A percentile compares a stretch with the other conserved stretches of the same genome.
Evolutionary conservation across 2,113 vertebrate species (phyloP).

Genomic region (Chloropsis cyanopogon): DNA sequence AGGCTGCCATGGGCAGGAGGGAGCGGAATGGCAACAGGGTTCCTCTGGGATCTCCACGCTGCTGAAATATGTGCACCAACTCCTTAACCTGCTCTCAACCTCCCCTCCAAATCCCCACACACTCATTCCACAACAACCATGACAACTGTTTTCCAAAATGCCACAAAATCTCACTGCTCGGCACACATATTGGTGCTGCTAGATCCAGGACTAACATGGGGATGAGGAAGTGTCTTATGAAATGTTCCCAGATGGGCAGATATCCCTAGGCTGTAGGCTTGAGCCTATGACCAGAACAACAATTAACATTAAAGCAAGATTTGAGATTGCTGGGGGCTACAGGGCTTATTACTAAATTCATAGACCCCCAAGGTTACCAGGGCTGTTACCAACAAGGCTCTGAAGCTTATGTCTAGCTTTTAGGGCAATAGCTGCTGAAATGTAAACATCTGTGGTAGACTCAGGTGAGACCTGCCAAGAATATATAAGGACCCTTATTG

Average conservation of each 20-base stretch:
- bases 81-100: background rate
- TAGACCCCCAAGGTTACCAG: background rate
- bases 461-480: background rate
- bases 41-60: background rate
- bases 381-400: background rate
- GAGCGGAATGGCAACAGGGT: background rate
- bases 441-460: background rate
- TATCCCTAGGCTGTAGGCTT: background rate
- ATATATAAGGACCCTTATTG: background rate
- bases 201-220: background rate
- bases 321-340: background rate
- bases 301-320: background rate
- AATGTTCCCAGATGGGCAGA: background rate
- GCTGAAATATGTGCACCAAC: background rate
- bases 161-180: background rate
- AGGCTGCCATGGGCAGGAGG: background rate
- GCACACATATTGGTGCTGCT: fast-evolving
- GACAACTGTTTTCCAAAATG: background rate
- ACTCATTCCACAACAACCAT: background rate
- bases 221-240: background rate
- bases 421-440: background rate
- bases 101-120: background rate
- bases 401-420: background rate
- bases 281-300: background rate
- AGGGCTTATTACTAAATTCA: background rate